A percentile compares a stretch with the other conserved stretches of the same genome.
Evolutionary conservation across 2,797 vertebrate species (phyloP).

Genomic region (Australoheros facetus): DNA sequence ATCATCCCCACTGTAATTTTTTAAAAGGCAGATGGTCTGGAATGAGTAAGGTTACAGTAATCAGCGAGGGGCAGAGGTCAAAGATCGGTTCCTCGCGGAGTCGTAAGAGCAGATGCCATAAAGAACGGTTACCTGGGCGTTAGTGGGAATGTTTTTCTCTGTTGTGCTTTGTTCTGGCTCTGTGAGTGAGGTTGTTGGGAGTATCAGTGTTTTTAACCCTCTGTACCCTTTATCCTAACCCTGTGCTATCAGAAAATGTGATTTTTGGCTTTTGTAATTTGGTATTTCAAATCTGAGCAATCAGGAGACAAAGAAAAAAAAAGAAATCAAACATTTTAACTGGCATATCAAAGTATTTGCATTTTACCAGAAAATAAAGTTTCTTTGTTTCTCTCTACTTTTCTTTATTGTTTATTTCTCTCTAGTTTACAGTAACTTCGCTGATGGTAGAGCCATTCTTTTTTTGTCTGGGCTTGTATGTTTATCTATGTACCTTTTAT

Average conservation of each 20-base stretch:
- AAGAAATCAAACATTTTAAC: background rate
- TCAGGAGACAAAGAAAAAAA: background rate
- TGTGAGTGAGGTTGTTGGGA: background rate
- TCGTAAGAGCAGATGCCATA: conserved; percentile 18
- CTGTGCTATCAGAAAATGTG: background rate
- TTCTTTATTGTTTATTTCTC: too few relatives aligned
- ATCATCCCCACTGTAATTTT: conserved; percentile 78
- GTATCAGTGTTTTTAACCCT: background rate
- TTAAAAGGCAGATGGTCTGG: conserved; percentile 76
- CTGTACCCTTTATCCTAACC: rapidly evolving
- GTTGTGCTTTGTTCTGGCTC: conserved; percentile 20
- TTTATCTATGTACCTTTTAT: background rate
- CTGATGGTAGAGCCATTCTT: conserved; percentile 67
- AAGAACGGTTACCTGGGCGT: conserved; percentile 11
- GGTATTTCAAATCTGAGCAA: background rate
- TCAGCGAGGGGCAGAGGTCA: conserved; percentile 47
- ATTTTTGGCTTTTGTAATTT: background rate
- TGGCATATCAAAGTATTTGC: background rate
- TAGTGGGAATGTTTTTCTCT: background rate
- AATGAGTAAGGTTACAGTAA: conserved; percentile 64
- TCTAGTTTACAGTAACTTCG: conserved; percentile 66
- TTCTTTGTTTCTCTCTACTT: too few relatives aligned
- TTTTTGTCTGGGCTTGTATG: background rate
- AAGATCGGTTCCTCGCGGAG: conserved; percentile 38
- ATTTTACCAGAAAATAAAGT: background rate